Base-by-base conservation (phyloP, 2,797 vertebrate genomes). In the Enteromius trimaculatus region DNA sequence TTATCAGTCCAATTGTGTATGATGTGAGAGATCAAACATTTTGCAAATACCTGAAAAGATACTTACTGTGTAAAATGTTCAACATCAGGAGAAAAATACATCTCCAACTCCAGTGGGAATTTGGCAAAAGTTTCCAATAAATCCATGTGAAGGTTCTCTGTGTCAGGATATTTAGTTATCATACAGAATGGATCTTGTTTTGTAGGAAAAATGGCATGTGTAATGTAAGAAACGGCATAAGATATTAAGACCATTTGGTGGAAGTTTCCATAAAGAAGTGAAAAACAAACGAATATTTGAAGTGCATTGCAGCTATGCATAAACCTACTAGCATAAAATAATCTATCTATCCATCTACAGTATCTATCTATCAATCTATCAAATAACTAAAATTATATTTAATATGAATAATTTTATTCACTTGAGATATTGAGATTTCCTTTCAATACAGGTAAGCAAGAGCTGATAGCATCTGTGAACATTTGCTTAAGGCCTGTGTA, bases 1-100 rank as follows among this genome's bases (percentile, higher is more conserved):
- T 94, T 79, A 89, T 94, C 19, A 95, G 93, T 82, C 94, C 92
- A 0, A 82, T 95, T 21, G 90, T 95, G 84, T 95, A 95, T 0
- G 93, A 94, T 0, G 71, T 93, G 66, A 88, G 94, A 6, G 94
- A 95, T 87, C 86, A 82, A 31, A 91, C 85, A 81, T 94, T 95
- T 80, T 88, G 90, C 77, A 91, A 78, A 17, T 86, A 93, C 69
- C 72, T 95, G n/a, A 91, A 51, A 87, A 92, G 82, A 88, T 53
- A 93, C n/a, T 84, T 91, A 3, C 66, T 90, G 68, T 89, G 84
- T 37, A 64, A 42, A 17, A 21, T 23, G 49, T 72, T 42, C 3
- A 26, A 78, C 7, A 39, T 1, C 4, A 81, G 23, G 11, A 65
- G n/a, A 4, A 51, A 39, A 55, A 66, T 42, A 21, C 16, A 6